A percentile compares a stretch with the other conserved stretches of the same genome.
These are phyloP conservation scores for Plebejus anna DNA, from an alignment of 2,888 invertebrate species.

Conservation along the genomic window DNA sequence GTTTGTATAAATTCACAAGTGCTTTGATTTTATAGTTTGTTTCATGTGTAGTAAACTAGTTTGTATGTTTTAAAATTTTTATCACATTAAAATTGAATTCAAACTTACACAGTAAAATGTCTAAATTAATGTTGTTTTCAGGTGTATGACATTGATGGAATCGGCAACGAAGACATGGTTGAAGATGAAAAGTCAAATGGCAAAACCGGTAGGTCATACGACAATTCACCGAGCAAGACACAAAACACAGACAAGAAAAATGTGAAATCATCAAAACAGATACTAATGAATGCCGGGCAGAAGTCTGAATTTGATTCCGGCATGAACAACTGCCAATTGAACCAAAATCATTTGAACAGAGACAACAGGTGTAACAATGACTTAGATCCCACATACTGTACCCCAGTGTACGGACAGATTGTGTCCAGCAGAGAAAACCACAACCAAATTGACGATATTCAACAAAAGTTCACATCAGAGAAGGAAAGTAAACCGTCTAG, in stretches of 20 bases:
- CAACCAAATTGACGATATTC: slow-evolving; percentile 73
- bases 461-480: slow-evolving; percentile 65
- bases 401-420: slow-evolving; percentile 73
- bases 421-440: slow-evolving; percentile 72
- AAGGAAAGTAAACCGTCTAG: slow-evolving; percentile 61
- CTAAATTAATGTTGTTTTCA: slow-evolving; percentile 42
- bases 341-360: slow-evolving; percentile 51
- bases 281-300: slow-evolving; percentile 71
- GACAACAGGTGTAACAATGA: slow-evolving; percentile 54
- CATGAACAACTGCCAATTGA: slow-evolving; percentile 72
- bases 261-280: slow-evolving; percentile 72
- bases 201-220: slow-evolving; percentile 42
- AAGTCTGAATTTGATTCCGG: slow-evolving; percentile 75
- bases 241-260: slow-evolving; percentile 52
- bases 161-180: slow-evolving; percentile 61
- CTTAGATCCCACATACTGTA: slow-evolving; percentile 71
- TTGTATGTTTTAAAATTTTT: not conserved
- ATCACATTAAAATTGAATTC: not conserved
- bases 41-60: not conserved
- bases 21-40: not conserved
- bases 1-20: not conserved
- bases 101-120: not conserved
- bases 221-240: slow-evolving; percentile 50
- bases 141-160: slow-evolving; percentile 76
- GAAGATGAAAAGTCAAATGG: slow-evolving; percentile 60